Base-by-base conservation (phyloP, 2,888 invertebrate genomes). In the Doris montereyensis region DNA sequence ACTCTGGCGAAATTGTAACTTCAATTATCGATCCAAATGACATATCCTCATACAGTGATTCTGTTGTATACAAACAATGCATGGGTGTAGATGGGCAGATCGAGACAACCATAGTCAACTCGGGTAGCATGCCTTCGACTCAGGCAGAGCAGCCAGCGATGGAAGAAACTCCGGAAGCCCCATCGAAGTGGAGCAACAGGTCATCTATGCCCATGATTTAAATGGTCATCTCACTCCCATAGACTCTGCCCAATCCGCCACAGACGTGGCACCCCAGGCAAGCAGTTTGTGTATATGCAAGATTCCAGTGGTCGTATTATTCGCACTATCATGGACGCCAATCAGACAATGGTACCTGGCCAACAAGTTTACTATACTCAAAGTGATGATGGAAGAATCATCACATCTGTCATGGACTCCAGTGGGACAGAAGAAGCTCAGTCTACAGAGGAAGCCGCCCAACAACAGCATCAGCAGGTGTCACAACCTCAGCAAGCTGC, bases 321-420 rank as follows among this genome's bases (percentile, higher is more conserved):
- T 10, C 75, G 79, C 13, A 76, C 79, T 26, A 70, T 79, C 1
- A 71, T 79, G 76, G 79, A 79, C 41, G 79, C 79, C 26, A 79
- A 70, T n/a, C 79, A 79, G 34, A 72, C 41, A n/a, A 79, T 76
- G 79, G 72, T 76, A 0, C 79, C 76, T 28, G 76, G 79, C 2
- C 76, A 76, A 26, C 79, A 79, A 26, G 79, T 79, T 13, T 79
- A 76, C 30, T 76, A 79, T 52, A 79, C 79, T 1, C 79, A 79
- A 60, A 79, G 76, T 65, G 79, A 76, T 21, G 79, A 79, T 71
- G 79, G 79, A 10, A 52, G 65, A n/a, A 79, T 79, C 5, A 76
- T 79, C 10, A 79, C 79, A 32, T 79, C 79, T 62, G 76, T 79
- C n/a, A 79, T 79, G 79, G 79, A 76, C 41, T 71, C 76, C 10